Evolutionary conservation across 2,888 invertebrate genomes (phyloP).

Genomic region (Eulithis prunata): DNA sequence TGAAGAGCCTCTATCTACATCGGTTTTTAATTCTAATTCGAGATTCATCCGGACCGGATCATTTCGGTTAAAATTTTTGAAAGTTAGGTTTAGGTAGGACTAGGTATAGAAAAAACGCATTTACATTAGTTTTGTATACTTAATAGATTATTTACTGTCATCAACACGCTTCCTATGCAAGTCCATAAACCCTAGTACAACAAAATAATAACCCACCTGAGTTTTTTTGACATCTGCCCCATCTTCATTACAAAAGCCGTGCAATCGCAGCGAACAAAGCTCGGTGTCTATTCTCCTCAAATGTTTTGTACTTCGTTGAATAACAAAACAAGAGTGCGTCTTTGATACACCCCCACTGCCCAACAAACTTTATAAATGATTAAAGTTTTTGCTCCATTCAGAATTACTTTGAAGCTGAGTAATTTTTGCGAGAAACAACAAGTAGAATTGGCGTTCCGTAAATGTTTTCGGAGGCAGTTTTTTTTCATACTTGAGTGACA

Average conservation of each 20-base stretch:
- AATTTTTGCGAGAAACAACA: constrained; percentile 50
- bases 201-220: constrained; percentile 4
- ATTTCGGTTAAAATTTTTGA: too few species aligned
- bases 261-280: constrained; percentile 12
- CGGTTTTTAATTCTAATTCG: too few species aligned
- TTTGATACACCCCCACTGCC: constrained; percentile 46
- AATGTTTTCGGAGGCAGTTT: not conserved
- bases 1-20: too few species aligned
- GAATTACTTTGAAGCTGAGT: constrained; percentile 58
- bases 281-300: constrained; percentile 9
- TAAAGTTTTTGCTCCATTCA: constrained; percentile 58
- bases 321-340: constrained; percentile 32
- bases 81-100: too few species aligned
- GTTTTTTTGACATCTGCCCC: constrained; percentile 7
- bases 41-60: too few species aligned
- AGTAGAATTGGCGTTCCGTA: constrained; percentile 6
- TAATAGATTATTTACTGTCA: too few species aligned
- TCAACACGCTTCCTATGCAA: too few species aligned
- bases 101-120: too few species aligned
- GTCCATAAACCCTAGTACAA: not conserved
- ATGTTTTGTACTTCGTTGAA: constrained; percentile 32
- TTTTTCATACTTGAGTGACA: not conserved
- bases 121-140: too few species aligned
- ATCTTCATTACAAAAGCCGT: constrained; percentile 11
- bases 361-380: constrained; percentile 62